These are phyloP conservation scores for Monochamus saltuarius DNA, from an alignment of 1,140 invertebrate genomes.

Conservation along the genomic window DNA sequence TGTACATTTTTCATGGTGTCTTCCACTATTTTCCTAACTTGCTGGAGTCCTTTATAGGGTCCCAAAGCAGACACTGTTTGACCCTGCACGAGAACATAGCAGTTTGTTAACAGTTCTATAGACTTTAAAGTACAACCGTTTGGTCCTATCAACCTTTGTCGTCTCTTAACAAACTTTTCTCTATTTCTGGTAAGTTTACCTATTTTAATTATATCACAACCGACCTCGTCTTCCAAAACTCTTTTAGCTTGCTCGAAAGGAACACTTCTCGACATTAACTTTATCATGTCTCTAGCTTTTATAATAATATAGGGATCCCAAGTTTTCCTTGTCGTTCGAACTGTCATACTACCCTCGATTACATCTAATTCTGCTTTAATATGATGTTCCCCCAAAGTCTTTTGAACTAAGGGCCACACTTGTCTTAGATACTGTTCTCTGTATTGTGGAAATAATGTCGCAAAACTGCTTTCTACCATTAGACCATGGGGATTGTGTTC, in stretches of 20 bases:
- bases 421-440: constrained; percentile 95
- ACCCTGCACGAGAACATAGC: constrained; percentile 96
- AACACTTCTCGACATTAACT: constrained; percentile 92
- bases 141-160: constrained; percentile 93
- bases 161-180: constrained; percentile 94
- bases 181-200: constrained; percentile 86
- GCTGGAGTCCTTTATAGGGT: constrained; percentile 90
- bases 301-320: constrained; percentile 99
- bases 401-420: constrained; percentile 94
- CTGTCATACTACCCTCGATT: constrained; percentile 91
- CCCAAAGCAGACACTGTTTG: constrained; percentile 97
- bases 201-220: constrained; percentile 97
- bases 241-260: constrained; percentile 91
- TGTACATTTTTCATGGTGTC: constrained; percentile 99
- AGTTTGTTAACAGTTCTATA: constrained; percentile 96
- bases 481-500: constrained; percentile 88
- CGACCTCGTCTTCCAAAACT: constrained; percentile 86
- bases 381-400: constrained; percentile 73
- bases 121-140: constrained; percentile 97
- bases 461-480: constrained; percentile 67
- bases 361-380: constrained; percentile 93
- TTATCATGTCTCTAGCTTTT: constrained; percentile 95
- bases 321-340: constrained; percentile 94
- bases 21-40: constrained; percentile 89
- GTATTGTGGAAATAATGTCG: constrained; percentile 80